phyloP scores from a whole-genome alignment of 2,113 vertebrate genomes.

The Trematomus loennbergii region DNA sequence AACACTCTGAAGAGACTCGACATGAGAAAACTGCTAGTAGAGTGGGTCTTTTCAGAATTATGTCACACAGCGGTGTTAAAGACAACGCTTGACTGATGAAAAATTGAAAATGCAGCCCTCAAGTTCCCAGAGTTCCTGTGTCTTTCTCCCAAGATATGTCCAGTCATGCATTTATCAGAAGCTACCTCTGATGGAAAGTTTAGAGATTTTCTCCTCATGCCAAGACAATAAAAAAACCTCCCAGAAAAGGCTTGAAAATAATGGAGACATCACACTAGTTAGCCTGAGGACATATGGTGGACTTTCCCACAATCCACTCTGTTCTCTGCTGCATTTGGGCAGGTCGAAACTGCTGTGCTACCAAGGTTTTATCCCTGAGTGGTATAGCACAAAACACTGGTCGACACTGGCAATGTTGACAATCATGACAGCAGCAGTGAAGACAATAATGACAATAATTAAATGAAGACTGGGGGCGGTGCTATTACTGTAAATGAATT shows the following conservation, averaged over 20 bases:
- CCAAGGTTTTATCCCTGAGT: background rate
- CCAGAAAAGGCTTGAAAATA: constrained; percentile 1
- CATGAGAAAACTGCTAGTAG: background rate
- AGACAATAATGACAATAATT: constrained; percentile 40
- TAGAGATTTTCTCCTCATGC: background rate
- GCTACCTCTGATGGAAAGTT: constrained; percentile 3
- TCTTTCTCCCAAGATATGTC: background rate
- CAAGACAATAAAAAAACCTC: background rate
- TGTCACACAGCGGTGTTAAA: constrained; percentile 27
- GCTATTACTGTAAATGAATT: constrained; percentile 26
- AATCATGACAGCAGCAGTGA: constrained; percentile 13
- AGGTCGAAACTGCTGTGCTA: background rate
- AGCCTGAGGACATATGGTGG: background rate
- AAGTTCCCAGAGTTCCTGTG: constrained; percentile 7
- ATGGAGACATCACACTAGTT: background rate
- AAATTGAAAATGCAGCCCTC: constrained; percentile 32
- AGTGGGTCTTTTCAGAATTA: constrained; percentile 21
- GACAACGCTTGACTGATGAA: constrained; percentile 33
- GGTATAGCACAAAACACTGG: background rate
- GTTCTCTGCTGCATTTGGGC: background rate
- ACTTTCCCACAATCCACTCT: background rate
- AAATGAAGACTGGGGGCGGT: constrained; percentile 26
- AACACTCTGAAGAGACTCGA: background rate
- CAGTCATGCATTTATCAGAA: constrained; percentile 36
- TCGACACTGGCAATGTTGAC: background rate